Evolutionary conservation across 2,113 vertebrate species (phyloP).

Genomic region (Chamaetylas fuelleborni): DNA sequence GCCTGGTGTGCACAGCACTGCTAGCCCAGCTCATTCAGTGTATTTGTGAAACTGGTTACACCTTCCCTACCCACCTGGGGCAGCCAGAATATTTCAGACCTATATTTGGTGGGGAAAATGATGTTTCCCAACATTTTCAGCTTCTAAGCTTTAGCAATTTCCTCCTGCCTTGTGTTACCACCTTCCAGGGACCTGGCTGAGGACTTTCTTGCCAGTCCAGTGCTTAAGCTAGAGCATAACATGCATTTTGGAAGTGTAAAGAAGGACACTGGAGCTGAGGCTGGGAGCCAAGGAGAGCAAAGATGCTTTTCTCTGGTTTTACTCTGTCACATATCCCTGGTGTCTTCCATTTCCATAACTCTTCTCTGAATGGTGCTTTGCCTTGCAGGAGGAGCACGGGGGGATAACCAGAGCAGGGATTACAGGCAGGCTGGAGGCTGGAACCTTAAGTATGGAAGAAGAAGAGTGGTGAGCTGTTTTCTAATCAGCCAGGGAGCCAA

Average conservation of each 20-base stretch:
- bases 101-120: not conserved
- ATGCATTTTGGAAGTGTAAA: not conserved
- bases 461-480: not conserved
- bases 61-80: not conserved
- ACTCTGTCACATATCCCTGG: not conserved
- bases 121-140: not conserved
- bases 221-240: not conserved
- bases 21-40: accelerated
- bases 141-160: not conserved
- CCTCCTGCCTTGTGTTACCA: not conserved
- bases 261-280: not conserved
- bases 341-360: not conserved
- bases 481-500: not conserved
- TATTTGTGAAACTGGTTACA: not conserved
- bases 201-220: not conserved
- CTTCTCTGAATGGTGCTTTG: not conserved
- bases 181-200: not conserved
- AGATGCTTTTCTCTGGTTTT: not conserved
- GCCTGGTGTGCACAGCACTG: accelerated
- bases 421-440: not conserved
- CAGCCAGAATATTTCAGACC: not conserved
- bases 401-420: not conserved
- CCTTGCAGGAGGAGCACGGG: not conserved
- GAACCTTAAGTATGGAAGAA: not conserved
- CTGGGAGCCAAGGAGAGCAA: not conserved